Conservation (phyloP, 2,797 vertebrate species). For the Fratercula arctica region DNA sequence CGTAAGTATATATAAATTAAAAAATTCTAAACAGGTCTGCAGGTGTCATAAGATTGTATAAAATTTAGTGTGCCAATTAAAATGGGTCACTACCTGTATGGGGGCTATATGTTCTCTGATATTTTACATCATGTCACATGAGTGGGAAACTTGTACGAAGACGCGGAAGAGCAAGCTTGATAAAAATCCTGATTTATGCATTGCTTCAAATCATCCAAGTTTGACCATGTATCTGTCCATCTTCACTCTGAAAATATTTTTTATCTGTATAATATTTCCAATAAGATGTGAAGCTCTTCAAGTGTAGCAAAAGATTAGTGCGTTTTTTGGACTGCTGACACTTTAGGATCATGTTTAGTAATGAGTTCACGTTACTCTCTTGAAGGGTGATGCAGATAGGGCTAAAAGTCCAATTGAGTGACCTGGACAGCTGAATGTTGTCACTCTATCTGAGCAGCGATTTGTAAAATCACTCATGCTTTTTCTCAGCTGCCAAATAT, state of each 20-base stretch:
- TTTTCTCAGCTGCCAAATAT: background rate
- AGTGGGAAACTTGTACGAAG: background rate
- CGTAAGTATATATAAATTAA: background rate
- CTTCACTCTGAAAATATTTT: background rate
- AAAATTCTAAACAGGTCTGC: background rate
- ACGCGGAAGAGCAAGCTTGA: background rate
- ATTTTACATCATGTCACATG: background rate
- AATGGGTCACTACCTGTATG: background rate
- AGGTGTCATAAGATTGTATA: background rate
- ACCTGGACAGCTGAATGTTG: slow-evolving; percentile 40
- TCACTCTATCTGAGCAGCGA: background rate
- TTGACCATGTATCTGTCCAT: background rate
- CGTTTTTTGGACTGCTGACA: background rate
- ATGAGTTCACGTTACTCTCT: background rate
- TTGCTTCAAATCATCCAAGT: background rate
- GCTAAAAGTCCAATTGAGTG: background rate
- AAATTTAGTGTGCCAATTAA: background rate
- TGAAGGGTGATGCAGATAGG: background rate
- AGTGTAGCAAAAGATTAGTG: background rate
- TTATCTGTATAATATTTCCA: background rate
- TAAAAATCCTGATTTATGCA: background rate
- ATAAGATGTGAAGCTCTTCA: background rate
- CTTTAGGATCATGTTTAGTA: background rate
- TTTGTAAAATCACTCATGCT: background rate
- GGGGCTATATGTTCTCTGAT: background rate